Evolutionary conservation across 2,888 invertebrate species (phyloP).

Genomic region (Sceliomorpha sp.): DNA sequence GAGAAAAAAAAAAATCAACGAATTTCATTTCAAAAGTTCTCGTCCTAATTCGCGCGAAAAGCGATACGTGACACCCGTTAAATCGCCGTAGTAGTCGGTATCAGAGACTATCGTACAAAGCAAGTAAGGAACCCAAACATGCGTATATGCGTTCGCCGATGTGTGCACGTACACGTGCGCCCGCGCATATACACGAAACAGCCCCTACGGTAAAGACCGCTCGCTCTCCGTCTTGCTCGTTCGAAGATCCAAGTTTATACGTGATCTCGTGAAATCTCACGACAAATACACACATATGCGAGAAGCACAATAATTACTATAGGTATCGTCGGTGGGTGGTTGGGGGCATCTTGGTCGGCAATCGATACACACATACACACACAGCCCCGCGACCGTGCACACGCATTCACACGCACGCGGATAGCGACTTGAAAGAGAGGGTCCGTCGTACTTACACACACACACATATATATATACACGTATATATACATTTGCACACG

Average conservation of each 20-base stretch:
- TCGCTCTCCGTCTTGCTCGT: conserved; percentile 25
- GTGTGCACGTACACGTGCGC: conserved; percentile 11
- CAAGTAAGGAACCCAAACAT: conserved; percentile 70
- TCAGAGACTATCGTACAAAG: conserved; percentile 70
- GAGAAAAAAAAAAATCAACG: no score
- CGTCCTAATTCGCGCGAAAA: conserved; percentile 6
- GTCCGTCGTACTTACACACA: no score
- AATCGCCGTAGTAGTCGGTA: conserved; percentile 62
- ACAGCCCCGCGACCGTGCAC: conserved; percentile 35
- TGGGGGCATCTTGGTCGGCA: conserved; percentile 75
- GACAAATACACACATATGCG: conserved; percentile 76
- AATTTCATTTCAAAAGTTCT: no score
- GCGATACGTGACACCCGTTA: conserved; percentile 73
- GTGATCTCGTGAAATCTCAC: conserved; percentile 71
- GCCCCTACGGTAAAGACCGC: conserved; percentile 26
- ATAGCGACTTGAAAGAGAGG: conserved; percentile 16
- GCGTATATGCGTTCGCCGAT: conserved; percentile 33
- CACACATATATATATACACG: no score
- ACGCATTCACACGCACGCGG: conserved; percentile 47
- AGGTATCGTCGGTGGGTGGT: conserved; percentile 63
- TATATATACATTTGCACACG: conserved; percentile 29
- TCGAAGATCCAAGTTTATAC: conserved; percentile 58
- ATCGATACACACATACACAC: conserved; percentile 76
- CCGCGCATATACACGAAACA: conserved; percentile 28
- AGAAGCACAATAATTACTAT: conserved; percentile 76